These are phyloP conservation scores for Melanchra persicariae DNA, from an alignment of 2,888 invertebrate genomes.

Conservation along the genomic window DNA sequence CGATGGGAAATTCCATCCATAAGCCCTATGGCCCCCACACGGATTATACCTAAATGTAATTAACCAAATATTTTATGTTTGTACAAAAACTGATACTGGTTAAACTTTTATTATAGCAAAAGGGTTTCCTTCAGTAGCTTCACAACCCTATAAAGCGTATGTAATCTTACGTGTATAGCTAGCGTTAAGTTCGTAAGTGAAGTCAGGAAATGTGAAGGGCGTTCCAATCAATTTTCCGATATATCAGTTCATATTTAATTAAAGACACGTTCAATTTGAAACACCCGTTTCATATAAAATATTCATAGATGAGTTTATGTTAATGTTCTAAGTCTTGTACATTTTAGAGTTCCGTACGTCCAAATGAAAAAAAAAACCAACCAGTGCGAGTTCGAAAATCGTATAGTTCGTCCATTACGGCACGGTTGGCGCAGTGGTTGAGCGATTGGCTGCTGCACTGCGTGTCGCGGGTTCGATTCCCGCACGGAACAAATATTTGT, in stretches of 20 bases:
- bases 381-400: too few species aligned
- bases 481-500: too few species aligned
- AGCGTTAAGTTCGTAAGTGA: slow-evolving; percentile 7
- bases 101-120: too few species aligned
- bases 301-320: slow-evolving; percentile 22
- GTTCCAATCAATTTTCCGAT: slow-evolving; percentile 48
- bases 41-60: neutral
- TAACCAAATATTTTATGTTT: neutral
- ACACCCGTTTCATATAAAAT: slow-evolving; percentile 13
- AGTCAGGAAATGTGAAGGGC: slow-evolving; percentile 40
- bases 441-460: too few species aligned
- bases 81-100: too few species aligned
- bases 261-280: slow-evolving; percentile 30
- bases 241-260: slow-evolving; percentile 49
- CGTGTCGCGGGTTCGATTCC: too few species aligned
- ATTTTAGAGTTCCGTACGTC: neutral
- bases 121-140: neutral
- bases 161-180: neutral
- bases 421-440: too few species aligned
- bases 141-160: neutral
- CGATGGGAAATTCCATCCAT: neutral
- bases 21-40: too few species aligned
- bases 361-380: too few species aligned
- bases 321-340: slow-evolving; percentile 12
- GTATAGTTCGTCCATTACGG: too few species aligned